phyloP scores from a whole-genome alignment of 2,888 invertebrate species.

The Chloromyia formosa region DNA sequence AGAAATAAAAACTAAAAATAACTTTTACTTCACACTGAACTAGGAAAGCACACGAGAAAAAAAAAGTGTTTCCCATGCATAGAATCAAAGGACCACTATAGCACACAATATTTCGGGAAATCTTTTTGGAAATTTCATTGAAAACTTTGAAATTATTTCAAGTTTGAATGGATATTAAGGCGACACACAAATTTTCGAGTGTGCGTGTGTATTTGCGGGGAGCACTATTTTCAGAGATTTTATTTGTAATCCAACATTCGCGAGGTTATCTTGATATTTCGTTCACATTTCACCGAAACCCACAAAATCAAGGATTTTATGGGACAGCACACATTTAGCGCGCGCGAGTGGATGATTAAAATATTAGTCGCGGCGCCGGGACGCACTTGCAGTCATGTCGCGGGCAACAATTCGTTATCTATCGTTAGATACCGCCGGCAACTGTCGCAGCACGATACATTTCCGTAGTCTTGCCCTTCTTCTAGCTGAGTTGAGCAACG shows the following conservation, averaged over 20 bases:
- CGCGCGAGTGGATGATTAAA: not conserved
- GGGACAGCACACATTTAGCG: too few species aligned
- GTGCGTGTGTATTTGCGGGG: too few species aligned
- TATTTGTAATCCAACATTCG: too few species aligned
- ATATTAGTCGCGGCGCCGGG: conserved; percentile 21
- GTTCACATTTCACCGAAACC: too few species aligned
- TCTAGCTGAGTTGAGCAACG: conserved; percentile 7
- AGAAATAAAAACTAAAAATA: conserved; percentile 38
- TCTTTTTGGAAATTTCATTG: too few species aligned
- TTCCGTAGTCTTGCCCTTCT: not conserved
- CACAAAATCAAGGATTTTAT: too few species aligned
- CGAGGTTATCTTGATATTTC: too few species aligned
- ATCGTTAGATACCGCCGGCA: not conserved
- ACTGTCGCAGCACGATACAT: not conserved
- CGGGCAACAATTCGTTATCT: not conserved
- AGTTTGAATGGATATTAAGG: too few species aligned
- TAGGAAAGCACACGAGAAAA: not conserved
- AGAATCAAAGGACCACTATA: not conserved
- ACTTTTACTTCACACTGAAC: conserved; percentile 28
- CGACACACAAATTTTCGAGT: too few species aligned
- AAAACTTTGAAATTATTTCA: too few species aligned
- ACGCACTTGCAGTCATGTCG: conserved; percentile 32
- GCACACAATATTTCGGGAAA: not conserved
- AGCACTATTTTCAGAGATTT: too few species aligned
- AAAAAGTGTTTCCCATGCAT: conserved; percentile 19